Percentiles rank a stretch among this genome's conserved stretches.
Evolutionary conservation across 2,797 vertebrate genomes (phyloP).

Genomic region (Trematomus bernacchii): DNA sequence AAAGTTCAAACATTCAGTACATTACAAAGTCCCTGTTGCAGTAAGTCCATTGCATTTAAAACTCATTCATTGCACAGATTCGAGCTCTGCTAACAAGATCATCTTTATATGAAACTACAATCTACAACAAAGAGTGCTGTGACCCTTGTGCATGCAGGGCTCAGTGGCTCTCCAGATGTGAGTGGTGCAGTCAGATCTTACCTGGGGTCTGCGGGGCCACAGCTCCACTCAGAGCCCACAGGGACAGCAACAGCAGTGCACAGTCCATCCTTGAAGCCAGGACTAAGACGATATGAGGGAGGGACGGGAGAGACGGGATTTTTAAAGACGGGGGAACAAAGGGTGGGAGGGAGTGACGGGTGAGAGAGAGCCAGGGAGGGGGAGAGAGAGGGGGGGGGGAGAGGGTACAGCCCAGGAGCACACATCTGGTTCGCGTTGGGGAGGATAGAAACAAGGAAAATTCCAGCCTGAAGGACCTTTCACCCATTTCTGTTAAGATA

Average conservation of each 20-base stretch:
- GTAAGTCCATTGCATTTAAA: not conserved
- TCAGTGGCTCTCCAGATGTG: slow-evolving; percentile 24
- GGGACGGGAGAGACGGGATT: slow-evolving; percentile 59
- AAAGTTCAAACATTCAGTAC: no score
- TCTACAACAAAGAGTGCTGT: not conserved
- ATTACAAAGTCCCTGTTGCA: no score
- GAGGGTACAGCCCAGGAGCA: slow-evolving; percentile 70
- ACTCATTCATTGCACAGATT: not conserved
- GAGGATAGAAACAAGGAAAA: slow-evolving; percentile 77
- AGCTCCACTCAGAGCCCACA: slow-evolving; percentile 77
- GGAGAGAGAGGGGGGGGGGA: slow-evolving; percentile 21
- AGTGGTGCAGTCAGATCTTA: slow-evolving; percentile 53
- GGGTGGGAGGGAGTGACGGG: slow-evolving; percentile 27
- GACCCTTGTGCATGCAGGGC: not conserved
- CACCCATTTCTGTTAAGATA: slow-evolving; percentile 84
- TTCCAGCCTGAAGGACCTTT: slow-evolving; percentile 83
- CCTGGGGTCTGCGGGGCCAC: slow-evolving; percentile 72
- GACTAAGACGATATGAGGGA: slow-evolving; percentile 76
- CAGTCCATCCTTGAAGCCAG: slow-evolving; percentile 80
- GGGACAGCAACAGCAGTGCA: slow-evolving; percentile 79
- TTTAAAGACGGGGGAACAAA: slow-evolving; percentile 68
- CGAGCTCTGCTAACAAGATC: not conserved
- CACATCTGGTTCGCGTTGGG: slow-evolving; percentile 85
- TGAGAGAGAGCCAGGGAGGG: not conserved
- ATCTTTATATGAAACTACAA: slow-evolving; percentile 7